Conservation (phyloP, 2,113 vertebrate genomes). For the Chionis minor region DNA sequence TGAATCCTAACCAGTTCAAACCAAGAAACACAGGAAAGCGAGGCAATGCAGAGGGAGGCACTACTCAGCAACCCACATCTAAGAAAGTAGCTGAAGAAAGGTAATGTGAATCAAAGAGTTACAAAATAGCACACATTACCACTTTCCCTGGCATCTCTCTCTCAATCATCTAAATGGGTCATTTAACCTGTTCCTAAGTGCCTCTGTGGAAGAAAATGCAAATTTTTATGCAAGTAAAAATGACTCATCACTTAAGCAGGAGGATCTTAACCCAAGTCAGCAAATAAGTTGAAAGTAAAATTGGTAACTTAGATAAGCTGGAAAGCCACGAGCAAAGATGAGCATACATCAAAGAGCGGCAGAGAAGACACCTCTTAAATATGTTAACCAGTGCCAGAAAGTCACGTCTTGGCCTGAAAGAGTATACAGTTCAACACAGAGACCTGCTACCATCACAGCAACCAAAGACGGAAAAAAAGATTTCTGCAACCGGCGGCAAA, state of each 20-base stretch:
- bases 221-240: background rate
- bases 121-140: background rate
- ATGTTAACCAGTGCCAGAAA: background rate
- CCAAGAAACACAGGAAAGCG: background rate
- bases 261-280: conserved; percentile 20
- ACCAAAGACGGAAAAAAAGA: background rate
- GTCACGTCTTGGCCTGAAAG: background rate
- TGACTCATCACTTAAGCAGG: conserved; percentile 35
- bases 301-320: background rate
- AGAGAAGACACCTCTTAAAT: background rate
- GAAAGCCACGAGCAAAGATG: background rate
- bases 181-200: conserved; percentile 35
- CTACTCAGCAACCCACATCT: background rate
- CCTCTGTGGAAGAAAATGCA: background rate
- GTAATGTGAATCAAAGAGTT: background rate
- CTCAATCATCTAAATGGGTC: background rate
- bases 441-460: background rate
- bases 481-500: background rate
- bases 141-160: background rate
- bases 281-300: conserved; percentile 16
- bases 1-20: background rate
- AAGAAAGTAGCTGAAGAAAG: background rate
- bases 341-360: background rate
- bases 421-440: background rate
- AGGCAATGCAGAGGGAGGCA: background rate